Evolutionary conservation across 2,888 invertebrate genomes (phyloP), one percentile per base, ranked within the genome.

Genomic region (Luperina testacea): DNA sequence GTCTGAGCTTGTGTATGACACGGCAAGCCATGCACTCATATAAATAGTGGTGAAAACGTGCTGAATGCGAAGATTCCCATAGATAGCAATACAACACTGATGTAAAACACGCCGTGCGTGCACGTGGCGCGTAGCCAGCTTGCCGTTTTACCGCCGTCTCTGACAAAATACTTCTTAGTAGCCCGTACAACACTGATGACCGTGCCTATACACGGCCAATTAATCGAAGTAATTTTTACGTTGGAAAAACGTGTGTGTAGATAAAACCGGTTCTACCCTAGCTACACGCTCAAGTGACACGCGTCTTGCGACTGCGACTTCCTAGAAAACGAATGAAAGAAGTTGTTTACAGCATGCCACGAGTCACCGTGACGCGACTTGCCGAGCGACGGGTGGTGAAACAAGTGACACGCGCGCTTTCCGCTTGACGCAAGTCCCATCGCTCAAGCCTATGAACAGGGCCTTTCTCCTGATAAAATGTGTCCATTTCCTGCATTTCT

Each of bases 401-500:
- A 59, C 57, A 59, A 24, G 9, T 11, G 57, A 57, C n/a, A n/a
- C 5, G n/a, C n/a, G n/a, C 59, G 67, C 45, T 9, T 68, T 11
- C 27, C 48, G 1, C 3, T 69, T 51, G 24, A 24, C 8, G 48
- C 13, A 15, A 69, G 8, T 24, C 15, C 5, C 15, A 15, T 70
- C 32, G 15, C 15, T 53, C 32, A 70, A 53, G 9, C 17, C 11
- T 9, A 38, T 38, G 53, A 51, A 27, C 48, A 11, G 11, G 11
- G n/a, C 1, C 24, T 68, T 27, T 11, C n/a, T 59, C 6, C 59
- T n/a, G 24, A 42, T 59, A 27, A 64, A 69, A 53, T 59, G 15
- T 38, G 45, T 77, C 32, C 13, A 76, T 81, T 81, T 67, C 17
- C 53, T 77, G 53, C 51, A 65, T n/a, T 51, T 38, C 15, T 24